phyloP scores from a whole-genome alignment of 2,888 invertebrate species.

The Cheilosia vernalis region DNA sequence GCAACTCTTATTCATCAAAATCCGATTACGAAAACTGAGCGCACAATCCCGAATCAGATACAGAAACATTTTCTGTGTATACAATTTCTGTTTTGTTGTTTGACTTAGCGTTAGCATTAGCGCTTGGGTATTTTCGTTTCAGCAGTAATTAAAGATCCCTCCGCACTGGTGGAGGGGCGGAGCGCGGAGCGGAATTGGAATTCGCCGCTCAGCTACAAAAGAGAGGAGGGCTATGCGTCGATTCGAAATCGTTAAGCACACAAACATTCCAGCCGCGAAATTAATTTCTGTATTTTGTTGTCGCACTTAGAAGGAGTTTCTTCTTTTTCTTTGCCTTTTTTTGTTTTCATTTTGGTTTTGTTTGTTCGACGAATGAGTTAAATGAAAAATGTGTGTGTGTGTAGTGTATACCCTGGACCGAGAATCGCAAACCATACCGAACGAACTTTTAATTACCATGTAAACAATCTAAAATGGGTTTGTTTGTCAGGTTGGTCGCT shows the following conservation, averaged over 20 bases:
- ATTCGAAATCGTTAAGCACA: constrained; percentile 50
- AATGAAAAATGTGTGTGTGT: no score
- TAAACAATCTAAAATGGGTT: constrained; percentile 72
- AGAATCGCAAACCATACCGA: constrained; percentile 58
- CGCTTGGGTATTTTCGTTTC: constrained; percentile 34
- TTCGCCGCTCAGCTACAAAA: constrained; percentile 50
- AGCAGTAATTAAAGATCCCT: constrained; percentile 62
- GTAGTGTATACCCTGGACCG: constrained; percentile 29
- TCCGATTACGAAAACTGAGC: constrained; percentile 72
- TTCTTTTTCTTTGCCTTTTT: constrained; percentile 10
- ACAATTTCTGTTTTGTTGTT: constrained; percentile 31
- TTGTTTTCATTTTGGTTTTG: background rate
- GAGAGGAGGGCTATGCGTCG: constrained; percentile 42
- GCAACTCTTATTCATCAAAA: constrained; percentile 61
- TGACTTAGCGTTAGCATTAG: constrained; percentile 37
- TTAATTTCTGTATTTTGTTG: constrained; percentile 31
- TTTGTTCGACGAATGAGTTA: background rate
- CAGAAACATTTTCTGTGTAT: background rate
- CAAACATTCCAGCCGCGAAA: constrained; percentile 44
- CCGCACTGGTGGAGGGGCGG: background rate
- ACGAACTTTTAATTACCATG: constrained; percentile 74
- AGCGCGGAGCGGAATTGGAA: constrained; percentile 32
- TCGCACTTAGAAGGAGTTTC: constrained; percentile 1
- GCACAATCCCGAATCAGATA: constrained; percentile 52
- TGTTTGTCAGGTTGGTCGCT: constrained; percentile 53